These are phyloP conservation scores for Pogonomyrmex californicus DNA, from an alignment of 1,140 invertebrate genomes.

Conservation along the genomic window DNA sequence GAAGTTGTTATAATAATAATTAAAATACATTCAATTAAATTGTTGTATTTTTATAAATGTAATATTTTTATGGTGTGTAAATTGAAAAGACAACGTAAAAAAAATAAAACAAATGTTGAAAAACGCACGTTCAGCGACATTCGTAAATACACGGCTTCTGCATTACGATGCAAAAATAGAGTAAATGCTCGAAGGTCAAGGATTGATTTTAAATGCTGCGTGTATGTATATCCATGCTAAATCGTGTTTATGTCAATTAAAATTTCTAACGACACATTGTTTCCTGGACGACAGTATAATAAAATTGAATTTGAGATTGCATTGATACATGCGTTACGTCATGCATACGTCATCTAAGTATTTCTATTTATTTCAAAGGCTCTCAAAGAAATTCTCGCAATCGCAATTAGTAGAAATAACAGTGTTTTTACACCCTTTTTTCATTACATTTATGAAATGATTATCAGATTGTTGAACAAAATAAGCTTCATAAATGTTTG, in stretches of 20 bases:
- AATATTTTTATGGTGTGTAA: slow-evolving; percentile 20
- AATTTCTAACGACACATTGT: slow-evolving; percentile 5
- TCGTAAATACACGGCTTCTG: background rate
- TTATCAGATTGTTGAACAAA: background rate
- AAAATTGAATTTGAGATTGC: slow-evolving; percentile 12
- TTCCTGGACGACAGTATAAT: background rate
- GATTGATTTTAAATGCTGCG: background rate
- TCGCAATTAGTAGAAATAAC: background rate
- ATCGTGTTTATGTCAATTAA: slow-evolving; percentile 19
- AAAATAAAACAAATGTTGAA: background rate
- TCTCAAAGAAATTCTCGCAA: background rate
- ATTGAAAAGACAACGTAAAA: background rate
- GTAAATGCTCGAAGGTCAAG: slow-evolving; percentile 29
- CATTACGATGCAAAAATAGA: slow-evolving; percentile 12
- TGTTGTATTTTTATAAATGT: background rate
- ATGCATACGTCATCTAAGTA: background rate
- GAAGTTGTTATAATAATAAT: background rate
- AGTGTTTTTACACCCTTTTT: background rate
- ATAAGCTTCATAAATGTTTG: background rate
- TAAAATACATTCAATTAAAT: background rate
- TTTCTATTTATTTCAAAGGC: background rate
- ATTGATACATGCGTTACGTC: background rate
- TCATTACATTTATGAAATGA: background rate
- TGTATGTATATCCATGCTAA: background rate
- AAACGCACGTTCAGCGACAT: background rate